Conservation (phyloP, 1,140 invertebrate species). For the Lepidotrigona ventralis region DNA sequence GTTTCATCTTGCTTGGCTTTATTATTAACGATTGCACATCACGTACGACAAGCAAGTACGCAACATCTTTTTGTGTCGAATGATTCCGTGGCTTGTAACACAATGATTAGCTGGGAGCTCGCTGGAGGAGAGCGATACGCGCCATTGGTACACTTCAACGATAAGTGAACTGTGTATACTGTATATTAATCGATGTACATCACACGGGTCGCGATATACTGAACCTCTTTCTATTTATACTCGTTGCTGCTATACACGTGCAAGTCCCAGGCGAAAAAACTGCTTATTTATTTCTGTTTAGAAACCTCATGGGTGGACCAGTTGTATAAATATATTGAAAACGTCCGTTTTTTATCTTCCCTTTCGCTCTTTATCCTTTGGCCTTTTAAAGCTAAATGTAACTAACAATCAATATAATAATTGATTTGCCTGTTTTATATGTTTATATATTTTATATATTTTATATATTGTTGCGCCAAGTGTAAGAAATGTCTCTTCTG, state of each 20-base stretch:
- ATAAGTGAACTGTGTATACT: conserved; percentile 28
- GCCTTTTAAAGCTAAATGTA: not conserved
- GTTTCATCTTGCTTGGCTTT: not conserved
- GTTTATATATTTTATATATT: no score
- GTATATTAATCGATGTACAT: conserved; percentile 1
- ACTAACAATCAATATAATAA: not conserved
- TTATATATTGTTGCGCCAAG: no score
- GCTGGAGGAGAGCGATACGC: not conserved
- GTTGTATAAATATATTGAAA: conserved; percentile 5
- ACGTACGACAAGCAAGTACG: not conserved
- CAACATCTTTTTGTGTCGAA: not conserved
- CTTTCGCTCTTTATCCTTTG: not conserved
- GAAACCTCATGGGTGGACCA: not conserved
- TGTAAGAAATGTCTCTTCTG: not conserved
- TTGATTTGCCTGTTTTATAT: not conserved
- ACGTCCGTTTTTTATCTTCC: no score
- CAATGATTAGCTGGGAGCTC: not conserved
- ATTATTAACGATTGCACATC: not conserved
- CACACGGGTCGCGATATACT: conserved; percentile 17
- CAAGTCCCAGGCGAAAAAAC: conserved; percentile 16
- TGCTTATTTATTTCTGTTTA: conserved; percentile 37
- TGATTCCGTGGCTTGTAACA: not conserved
- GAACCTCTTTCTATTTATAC: conserved; percentile 40
- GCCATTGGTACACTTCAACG: not conserved
- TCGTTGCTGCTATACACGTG: not conserved